phyloP scores from a whole-genome alignment of 1,140 invertebrate species.

The Whitmania pigra region DNA sequence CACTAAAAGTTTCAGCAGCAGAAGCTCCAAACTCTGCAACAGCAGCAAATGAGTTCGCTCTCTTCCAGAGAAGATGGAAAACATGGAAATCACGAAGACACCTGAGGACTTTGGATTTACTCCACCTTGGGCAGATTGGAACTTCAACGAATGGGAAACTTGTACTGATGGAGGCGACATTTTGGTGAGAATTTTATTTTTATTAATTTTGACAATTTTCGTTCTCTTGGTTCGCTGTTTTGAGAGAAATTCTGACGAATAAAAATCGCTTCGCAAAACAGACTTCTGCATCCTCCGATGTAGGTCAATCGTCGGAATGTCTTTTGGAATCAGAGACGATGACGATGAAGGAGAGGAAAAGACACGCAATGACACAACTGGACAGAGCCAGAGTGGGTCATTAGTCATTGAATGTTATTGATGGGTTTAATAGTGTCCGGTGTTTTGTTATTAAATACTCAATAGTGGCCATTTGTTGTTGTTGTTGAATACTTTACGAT shows the following conservation, averaged over 20 bases:
- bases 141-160: constrained; percentile 23
- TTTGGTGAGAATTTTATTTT: constrained; percentile 11
- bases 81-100: constrained; percentile 1
- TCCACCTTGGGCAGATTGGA: constrained; percentile 21
- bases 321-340: constrained; percentile 3
- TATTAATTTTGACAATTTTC: no score
- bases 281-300: no score
- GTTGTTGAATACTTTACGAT: not conserved
- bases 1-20: no score
- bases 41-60: no score
- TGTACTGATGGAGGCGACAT: constrained; percentile 17
- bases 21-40: no score
- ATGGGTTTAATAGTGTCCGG: not conserved
- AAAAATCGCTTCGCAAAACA: no score
- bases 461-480: not conserved
- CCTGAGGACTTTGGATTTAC: constrained; percentile 19
- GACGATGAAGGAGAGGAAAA: not conserved
- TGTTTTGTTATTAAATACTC: no score
- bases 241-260: no score
- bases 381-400: constrained; percentile 1
- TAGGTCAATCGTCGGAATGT: no score
- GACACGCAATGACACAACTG: not conserved
- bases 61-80: not conserved
- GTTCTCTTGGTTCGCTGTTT: not conserved
- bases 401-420: not conserved